phyloP scores from a whole-genome alignment of 2,888 invertebrate species.

The Mantis religiosa region DNA sequence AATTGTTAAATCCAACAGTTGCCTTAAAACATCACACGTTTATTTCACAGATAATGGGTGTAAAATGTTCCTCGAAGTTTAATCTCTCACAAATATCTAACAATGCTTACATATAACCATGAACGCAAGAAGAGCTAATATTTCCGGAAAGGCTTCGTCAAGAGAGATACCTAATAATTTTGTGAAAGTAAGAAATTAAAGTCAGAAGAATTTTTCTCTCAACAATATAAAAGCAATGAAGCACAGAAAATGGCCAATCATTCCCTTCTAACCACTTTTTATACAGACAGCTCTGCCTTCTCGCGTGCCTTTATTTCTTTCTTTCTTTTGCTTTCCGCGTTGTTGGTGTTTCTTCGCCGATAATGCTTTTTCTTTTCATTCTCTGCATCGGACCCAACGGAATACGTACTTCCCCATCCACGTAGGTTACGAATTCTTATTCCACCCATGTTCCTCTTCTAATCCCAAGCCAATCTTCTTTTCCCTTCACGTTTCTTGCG shows the following conservation, averaged over 20 bases:
- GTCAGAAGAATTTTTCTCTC: background rate
- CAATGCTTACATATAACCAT: no score
- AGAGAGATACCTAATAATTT: background rate
- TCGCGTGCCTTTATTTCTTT: background rate
- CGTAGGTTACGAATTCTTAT: slow-evolving; percentile 22
- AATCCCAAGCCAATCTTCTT: slow-evolving; percentile 30
- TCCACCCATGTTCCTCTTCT: slow-evolving; percentile 26
- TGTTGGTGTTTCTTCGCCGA: background rate
- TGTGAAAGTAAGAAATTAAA: background rate
- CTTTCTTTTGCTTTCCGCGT: slow-evolving; percentile 15
- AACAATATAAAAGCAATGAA: background rate
- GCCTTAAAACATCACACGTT: no score
- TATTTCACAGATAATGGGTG: no score
- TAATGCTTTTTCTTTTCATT: slow-evolving; percentile 17
- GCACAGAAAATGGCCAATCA: background rate
- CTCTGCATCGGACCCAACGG: slow-evolving; percentile 6
- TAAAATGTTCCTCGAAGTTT: no score
- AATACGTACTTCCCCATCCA: background rate
- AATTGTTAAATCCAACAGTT: no score
- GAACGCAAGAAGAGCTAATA: no score
- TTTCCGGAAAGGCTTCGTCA: background rate
- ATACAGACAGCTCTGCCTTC: background rate
- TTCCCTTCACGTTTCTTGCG: slow-evolving; percentile 19
- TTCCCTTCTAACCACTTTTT: background rate
- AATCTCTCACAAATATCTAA: no score